phyloP scores from a whole-genome alignment of 2,797 vertebrate species.

The Sebastes taczanowskii region DNA sequence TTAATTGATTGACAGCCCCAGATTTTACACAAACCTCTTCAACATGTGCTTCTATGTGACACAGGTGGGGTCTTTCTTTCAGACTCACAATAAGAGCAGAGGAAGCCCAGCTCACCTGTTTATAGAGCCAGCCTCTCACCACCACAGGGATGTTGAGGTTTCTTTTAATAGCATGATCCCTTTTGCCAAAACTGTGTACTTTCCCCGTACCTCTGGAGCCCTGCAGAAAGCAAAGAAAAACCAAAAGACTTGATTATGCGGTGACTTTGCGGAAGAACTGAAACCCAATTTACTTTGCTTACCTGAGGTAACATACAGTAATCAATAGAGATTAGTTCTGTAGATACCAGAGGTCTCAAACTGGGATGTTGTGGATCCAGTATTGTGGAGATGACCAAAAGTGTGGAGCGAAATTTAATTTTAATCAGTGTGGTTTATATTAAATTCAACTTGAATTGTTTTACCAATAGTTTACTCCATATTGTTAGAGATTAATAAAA shows the following conservation, averaged over 20 bases:
- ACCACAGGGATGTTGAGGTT: conserved; percentile 95
- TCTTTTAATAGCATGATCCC: conserved; percentile 95
- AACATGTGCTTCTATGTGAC: not conserved
- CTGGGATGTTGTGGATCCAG: not conserved
- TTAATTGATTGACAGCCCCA: too few species aligned
- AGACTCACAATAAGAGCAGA: not conserved
- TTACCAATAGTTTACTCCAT: not conserved
- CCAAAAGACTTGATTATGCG: not conserved
- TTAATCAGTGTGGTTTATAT: not conserved
- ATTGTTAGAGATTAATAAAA: not conserved
- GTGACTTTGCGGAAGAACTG: conserved; percentile 5
- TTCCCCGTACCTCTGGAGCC: conserved; percentile 85
- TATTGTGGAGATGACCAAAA: not conserved
- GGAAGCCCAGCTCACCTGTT: conserved; percentile 86
- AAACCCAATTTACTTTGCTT: not conserved
- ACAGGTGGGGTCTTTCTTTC: not conserved
- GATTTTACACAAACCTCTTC: not conserved
- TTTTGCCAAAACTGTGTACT: conserved; percentile 96
- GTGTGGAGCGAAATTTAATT: not conserved
- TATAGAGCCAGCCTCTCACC: conserved; percentile 97
- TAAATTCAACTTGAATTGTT: not conserved
- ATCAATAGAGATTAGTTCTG: not conserved
- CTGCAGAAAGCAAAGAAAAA: conserved; percentile 71
- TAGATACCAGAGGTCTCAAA: not conserved
- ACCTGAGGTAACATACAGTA: not conserved